Evolutionary conservation across 2,888 invertebrate species (phyloP), one percentile per base, ranked within the genome.

Genomic region (Carpatolechia fugitivella): DNA sequence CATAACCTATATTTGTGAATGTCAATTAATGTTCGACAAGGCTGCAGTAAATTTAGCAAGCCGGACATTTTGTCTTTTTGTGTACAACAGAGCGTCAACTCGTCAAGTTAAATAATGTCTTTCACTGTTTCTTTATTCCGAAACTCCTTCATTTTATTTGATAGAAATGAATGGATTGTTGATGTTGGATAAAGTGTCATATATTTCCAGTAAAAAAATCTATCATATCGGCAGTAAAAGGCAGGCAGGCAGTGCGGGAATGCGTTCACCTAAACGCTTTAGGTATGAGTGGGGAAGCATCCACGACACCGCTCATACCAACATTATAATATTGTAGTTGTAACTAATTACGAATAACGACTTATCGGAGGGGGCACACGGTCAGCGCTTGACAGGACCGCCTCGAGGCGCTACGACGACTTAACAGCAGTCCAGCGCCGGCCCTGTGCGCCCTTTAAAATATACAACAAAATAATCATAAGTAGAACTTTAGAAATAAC

Each of bases 231-330:
- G 3, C 13, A 13, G 54, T 54, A 55, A 59, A 63, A 70, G 74
- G 73, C 78, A 70, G 71, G 76, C 78, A 74, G 84, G 73, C 82
- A 76, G 79, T 78, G 86, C 84, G 85, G 72, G 70, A 63, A 62
- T 64, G 73, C 85, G 85, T 76, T 69, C 83, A 85, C 85, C 84
- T 87, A 82, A 86, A 90, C 89, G 89, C 89, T 90, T 90, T 90
- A 90, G 89, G 89, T 89, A 89, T 90, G 89, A 82, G 89, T 79
- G 89, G 89, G 82, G 82, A 73, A 76, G 88, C 89, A 89, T 89
- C 89, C 88, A 88, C 88, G 80, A 80, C 75, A 80, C 89, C 89
- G 86, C 87, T 89, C 89, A 90, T 90, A 88, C 89, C 89, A 88
- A 81, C 80, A 82, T 85, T 87, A 89, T 57, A 52, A 57, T 85